These are phyloP conservation scores for Prinia subflava DNA, from an alignment of 2,113 vertebrate species.

Conservation along the genomic window DNA sequence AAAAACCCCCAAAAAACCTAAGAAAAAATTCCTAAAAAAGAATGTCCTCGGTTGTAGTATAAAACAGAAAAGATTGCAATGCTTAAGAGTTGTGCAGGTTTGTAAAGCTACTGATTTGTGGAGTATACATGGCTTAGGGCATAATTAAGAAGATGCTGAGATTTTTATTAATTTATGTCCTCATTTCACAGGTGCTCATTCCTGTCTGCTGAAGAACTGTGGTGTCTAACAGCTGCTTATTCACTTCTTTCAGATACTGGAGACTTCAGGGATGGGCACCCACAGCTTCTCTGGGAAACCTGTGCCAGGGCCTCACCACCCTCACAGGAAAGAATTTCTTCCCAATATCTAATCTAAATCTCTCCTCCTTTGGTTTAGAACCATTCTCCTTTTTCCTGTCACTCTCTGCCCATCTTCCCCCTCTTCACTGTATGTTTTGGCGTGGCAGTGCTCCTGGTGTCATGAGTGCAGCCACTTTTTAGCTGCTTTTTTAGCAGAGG, in stretches of 20 bases:
- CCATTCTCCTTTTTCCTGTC: background rate
- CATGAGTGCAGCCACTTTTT: background rate
- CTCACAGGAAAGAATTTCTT: background rate
- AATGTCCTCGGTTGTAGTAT: background rate
- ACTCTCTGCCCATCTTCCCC: background rate
- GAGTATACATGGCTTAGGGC: background rate
- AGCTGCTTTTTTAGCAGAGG: background rate
- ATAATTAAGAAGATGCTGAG: background rate
- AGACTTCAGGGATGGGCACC: background rate
- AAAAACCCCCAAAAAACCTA: too few species aligned
- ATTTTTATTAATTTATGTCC: background rate
- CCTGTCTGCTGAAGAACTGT: background rate
- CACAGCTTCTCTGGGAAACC: background rate
- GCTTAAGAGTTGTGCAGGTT: background rate
- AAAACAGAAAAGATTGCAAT: background rate
- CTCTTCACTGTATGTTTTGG: rapidly evolving
- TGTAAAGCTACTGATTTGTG: background rate
- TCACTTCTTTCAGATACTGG: background rate
- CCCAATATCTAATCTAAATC: background rate
- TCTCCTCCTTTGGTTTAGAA: background rate
- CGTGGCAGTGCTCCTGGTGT: background rate
- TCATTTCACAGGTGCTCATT: background rate
- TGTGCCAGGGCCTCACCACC: background rate
- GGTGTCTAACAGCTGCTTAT: background rate
- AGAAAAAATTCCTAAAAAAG: background rate